phyloP scores from a whole-genome alignment of 2,797 vertebrate species.

The Naso thynnoides region DNA sequence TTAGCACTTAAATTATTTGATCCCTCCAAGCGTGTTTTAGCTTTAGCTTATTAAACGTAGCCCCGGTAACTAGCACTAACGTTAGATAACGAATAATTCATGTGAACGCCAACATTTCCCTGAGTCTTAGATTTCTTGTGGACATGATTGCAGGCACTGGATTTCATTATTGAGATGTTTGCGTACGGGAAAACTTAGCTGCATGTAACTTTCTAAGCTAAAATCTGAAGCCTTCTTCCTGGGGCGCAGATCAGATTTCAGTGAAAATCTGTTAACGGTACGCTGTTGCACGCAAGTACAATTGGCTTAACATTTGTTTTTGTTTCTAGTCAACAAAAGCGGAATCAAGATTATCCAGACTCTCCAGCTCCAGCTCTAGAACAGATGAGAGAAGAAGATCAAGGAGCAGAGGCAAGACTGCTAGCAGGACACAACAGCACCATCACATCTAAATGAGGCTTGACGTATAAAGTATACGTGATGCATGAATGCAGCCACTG shows the following conservation, averaged over 20 bases:
- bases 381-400: conserved; percentile 78
- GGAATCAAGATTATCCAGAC: conserved; percentile 76
- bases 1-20: neutral
- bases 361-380: conserved; percentile 78
- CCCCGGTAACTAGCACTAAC: neutral
- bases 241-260: neutral
- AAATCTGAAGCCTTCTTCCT: neutral
- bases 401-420: conserved; percentile 67
- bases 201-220: neutral
- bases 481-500: neutral
- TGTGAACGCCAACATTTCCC: neutral
- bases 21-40: conserved; percentile 10
- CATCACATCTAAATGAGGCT: neutral
- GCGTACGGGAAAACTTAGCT: neutral
- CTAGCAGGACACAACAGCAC: neutral
- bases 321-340: conserved; percentile 77
- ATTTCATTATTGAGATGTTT: neutral
- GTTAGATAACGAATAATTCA: neutral
- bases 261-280: neutral
- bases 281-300: neutral
- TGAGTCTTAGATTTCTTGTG: too few relatives aligned
- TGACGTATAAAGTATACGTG: neutral
- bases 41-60: conserved; percentile 40
- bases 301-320: conserved; percentile 4
- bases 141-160: fast-evolving